These are phyloP conservation scores for Sarcoramphus papa DNA, from an alignment of 2,797 vertebrate species.

Conservation along the genomic window DNA sequence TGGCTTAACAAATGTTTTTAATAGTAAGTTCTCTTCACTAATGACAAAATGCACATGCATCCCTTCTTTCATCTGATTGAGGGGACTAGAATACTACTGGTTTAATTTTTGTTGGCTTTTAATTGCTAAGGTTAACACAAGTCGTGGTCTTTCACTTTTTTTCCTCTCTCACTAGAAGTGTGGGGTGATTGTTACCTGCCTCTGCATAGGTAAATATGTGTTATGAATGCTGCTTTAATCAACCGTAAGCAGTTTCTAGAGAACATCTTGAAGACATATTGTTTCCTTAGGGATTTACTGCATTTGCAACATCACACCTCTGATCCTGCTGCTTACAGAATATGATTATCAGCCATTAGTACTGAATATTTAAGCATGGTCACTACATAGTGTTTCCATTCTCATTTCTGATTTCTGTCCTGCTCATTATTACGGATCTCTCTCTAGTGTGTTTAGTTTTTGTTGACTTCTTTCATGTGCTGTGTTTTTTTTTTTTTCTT, in stretches of 20 bases:
- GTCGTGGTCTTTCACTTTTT: no score
- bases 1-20: not conserved
- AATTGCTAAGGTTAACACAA: not conserved
- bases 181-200: not conserved
- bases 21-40: not conserved
- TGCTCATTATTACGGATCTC: not conserved
- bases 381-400: not conserved
- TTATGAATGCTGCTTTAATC: not conserved
- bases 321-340: conserved; percentile 9
- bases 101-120: not conserved
- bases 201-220: not conserved
- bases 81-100: not conserved
- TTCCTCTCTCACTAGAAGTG: not conserved
- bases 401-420: not conserved
- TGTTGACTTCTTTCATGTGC: not conserved
- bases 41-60: rapidly evolving
- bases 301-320: conserved; percentile 23
- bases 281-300: conserved; percentile 43
- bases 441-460: not conserved
- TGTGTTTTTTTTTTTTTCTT: not conserved
- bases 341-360: conserved; percentile 8
- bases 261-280: not conserved
- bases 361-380: not conserved
- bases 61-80: not conserved
- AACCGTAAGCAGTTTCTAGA: not conserved